These are phyloP conservation scores for Akabosia matsudoensis DNA, from an alignment of 1,140 invertebrate species.

Conservation along the genomic window DNA sequence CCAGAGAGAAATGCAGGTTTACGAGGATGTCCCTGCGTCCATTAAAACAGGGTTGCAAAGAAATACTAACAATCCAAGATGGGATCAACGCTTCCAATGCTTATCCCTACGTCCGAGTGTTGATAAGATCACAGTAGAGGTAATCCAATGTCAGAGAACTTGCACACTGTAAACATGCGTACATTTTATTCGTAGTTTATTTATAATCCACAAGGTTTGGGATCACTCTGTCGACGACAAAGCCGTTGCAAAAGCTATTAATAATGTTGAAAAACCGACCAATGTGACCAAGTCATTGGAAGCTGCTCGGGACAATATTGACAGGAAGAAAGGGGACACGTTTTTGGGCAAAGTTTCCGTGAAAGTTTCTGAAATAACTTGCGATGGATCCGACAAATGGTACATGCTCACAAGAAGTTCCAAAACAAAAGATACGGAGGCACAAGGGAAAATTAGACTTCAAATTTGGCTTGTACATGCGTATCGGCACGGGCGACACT, in stretches of 20 bases:
- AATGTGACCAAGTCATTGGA: background rate
- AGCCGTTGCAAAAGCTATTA: conserved; percentile 6
- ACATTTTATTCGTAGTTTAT: background rate
- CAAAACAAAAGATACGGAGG: conserved; percentile 5
- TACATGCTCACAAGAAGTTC: conserved; percentile 24
- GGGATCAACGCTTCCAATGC: conserved; percentile 44
- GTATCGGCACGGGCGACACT: conserved; percentile 37
- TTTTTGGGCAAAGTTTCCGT: conserved; percentile 40
- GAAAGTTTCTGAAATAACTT: conserved; percentile 37
- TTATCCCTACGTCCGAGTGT: conserved; percentile 32
- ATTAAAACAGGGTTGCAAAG: conserved; percentile 33
- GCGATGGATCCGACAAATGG: conserved; percentile 37
- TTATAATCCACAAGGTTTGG: conserved; percentile 30
- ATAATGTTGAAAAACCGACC: background rate
- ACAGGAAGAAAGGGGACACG: conserved; percentile 23
- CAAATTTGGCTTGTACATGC: conserved; percentile 42
- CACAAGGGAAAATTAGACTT: conserved; percentile 34
- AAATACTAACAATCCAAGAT: conserved; percentile 30
- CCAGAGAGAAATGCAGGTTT: conserved; percentile 29
- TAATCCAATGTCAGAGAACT: background rate
- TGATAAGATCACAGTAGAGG: conserved; percentile 38
- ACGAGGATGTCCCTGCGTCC: conserved; percentile 14
- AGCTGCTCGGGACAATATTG: background rate
- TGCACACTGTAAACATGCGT: background rate
- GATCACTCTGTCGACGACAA: conserved; percentile 30